Base-by-base conservation (phyloP, 2,888 invertebrate species). In the Nyleta sp. region DNA sequence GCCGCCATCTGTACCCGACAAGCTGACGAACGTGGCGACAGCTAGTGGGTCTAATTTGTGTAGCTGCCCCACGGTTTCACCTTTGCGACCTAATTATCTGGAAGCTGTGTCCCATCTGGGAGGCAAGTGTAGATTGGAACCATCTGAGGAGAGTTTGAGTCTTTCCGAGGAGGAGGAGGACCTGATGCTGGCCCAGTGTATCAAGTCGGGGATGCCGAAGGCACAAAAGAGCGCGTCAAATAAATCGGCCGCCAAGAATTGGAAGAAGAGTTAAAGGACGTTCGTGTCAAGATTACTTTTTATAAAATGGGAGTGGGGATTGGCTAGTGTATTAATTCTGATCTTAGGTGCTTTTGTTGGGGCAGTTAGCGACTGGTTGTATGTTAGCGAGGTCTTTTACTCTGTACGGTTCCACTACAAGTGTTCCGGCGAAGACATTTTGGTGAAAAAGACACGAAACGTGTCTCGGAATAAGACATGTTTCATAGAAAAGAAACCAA, bases 111-210 rank as follows among this genome's bases (percentile, higher is more conserved):
- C 55, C 1, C 59, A 13, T 7, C 13, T 59, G 7, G 20, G 20
- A n/a, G 59, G 46, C 2, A 70, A 62, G 13, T 22, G 53, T 3
- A 81, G 79, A 8, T 53, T 59, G 0, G 65, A 57, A 6, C 13
- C 92, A 1, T 94, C 94, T 0, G 95, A 95, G 85, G 92, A 93
- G 67, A 92, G 92, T 74, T 93, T 94, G 64, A 93, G 93, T 83
- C 85, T 94, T 71, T 90, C 91, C 0, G 88, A 88, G 15, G 91
- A 91, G 35, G 93, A 94, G 55, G 93, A 94, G 82, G 92, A 93
- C 10, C 93, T 94, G 80, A 91, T 95, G 81, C 87, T 95, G 5
- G 94, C 94, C 13, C 94, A 94, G 87, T 95, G 93, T 81, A 94
- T 94, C 31, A 76, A 80, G 31, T 81, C 93, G 38, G 94, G 94